phyloP scores from a whole-genome alignment of 1,140 invertebrate species.

The Drosophila tropicalis region DNA sequence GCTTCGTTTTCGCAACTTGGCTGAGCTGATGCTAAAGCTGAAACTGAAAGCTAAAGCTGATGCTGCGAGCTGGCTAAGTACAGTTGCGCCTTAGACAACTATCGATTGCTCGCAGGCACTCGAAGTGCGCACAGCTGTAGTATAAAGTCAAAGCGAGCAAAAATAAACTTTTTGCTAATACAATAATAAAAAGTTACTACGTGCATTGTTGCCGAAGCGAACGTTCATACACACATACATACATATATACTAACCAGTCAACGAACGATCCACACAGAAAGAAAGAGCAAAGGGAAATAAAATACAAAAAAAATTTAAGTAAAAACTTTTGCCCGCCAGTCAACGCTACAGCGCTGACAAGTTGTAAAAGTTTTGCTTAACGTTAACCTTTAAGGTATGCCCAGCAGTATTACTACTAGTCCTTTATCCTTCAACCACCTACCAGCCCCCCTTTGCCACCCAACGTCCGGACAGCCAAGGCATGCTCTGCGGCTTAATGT shows the following conservation, averaged over 20 bases:
- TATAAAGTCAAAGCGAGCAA: slow-evolving; percentile 60
- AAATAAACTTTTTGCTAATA: slow-evolving; percentile 75
- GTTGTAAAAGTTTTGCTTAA: slow-evolving; percentile 64
- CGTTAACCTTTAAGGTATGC: slow-evolving; percentile 66
- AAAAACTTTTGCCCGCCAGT: slow-evolving; percentile 54
- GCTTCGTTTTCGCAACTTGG: slow-evolving; percentile 30
- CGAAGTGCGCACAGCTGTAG: slow-evolving; percentile 30
- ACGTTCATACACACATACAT: neutral
- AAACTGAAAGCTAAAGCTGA: slow-evolving; percentile 11
- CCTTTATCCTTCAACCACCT: neutral
- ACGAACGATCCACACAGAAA: neutral
- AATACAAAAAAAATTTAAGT: slow-evolving; percentile 62
- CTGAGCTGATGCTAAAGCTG: neutral
- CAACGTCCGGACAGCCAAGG: neutral
- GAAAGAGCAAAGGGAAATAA: neutral
- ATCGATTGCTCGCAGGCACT: slow-evolving; percentile 45
- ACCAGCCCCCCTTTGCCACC: neutral
- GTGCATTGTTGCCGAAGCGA: slow-evolving; percentile 60
- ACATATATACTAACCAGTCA: too few relatives aligned
- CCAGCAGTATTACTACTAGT: neutral
- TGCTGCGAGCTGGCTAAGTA: slow-evolving; percentile 27
- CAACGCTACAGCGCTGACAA: slow-evolving; percentile 45
- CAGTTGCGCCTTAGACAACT: slow-evolving; percentile 55
- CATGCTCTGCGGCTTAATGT: slow-evolving; percentile 50
- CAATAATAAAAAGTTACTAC: slow-evolving; percentile 79